phyloP scores from a whole-genome alignment of 1,140 invertebrate genomes.

The Drosophila lacertosa region DNA sequence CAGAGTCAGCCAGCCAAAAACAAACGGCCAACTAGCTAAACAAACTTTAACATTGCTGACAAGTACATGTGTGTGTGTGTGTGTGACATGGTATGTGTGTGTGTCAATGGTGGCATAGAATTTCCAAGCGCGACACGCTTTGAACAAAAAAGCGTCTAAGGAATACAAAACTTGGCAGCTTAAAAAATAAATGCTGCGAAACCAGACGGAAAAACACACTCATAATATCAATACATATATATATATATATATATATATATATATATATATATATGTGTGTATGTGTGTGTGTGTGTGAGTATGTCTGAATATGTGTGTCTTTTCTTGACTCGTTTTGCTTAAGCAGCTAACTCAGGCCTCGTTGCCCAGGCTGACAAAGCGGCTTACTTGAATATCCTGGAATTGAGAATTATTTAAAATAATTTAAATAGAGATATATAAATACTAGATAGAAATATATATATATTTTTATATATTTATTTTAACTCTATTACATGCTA shows the following conservation, averaged over 20 bases:
- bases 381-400: conserved; percentile 1
- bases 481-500: no score
- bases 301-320: background rate
- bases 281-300: conserved; percentile 2
- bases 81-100: background rate
- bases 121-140: conserved; percentile 51
- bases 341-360: conserved; percentile 30
- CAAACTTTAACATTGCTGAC: conserved; percentile 44
- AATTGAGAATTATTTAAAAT: background rate
- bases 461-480: no score
- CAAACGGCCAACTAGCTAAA: conserved; percentile 48
- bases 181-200: conserved; percentile 67
- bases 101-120: conserved; percentile 71
- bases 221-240: conserved; percentile 6
- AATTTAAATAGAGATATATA: no score
- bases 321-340: background rate
- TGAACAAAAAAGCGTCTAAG: conserved; percentile 49
- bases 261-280: no score
- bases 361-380: conserved; percentile 26
- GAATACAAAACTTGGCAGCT: conserved; percentile 67
- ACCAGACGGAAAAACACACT: conserved; percentile 39
- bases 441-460: no score
- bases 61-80: background rate
- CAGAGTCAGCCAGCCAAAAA: conserved; percentile 48
- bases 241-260: no score